A percentile compares a stretch with the other conserved stretches of the same genome.
These are phyloP conservation scores for Bolinopsis microptera DNA, from an alignment of 37 sponge, comb jelly and placozoan species.

Conservation along the genomic window DNA sequence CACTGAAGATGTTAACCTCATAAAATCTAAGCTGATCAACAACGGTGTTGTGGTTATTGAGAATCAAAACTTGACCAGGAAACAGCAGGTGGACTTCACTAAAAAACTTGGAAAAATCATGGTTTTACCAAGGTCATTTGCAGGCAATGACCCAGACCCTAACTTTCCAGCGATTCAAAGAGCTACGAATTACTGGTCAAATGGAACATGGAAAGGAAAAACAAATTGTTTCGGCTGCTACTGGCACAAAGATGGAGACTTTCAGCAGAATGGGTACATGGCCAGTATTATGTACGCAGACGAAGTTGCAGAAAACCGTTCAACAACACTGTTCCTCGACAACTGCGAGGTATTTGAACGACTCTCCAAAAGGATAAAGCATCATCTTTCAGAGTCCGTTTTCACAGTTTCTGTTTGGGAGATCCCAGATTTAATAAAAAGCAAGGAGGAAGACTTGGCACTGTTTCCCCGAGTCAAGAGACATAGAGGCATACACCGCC, in stretches of 20 bases:
- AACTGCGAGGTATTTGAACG: not conserved
- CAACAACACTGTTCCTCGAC: not conserved
- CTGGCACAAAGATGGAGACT: not conserved
- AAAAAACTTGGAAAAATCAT: not conserved
- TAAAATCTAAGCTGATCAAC: not conserved
- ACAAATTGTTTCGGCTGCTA: not conserved
- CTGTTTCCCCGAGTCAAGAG: not conserved
- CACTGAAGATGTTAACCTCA: not conserved
- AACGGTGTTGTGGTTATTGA: not conserved
- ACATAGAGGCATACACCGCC: not conserved
- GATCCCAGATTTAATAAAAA: not conserved
- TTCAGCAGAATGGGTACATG: not conserved
- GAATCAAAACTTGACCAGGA: not conserved
- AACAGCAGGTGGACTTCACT: not conserved
- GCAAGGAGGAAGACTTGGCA: not conserved
- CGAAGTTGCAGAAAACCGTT: not conserved
- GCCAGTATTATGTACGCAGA: not conserved
- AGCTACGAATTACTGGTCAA: not conserved
- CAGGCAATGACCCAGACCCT: not conserved
- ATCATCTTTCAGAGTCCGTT: not conserved
- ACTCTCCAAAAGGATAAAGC: not conserved
- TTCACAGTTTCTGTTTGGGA: not conserved
- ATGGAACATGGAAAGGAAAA: not conserved
- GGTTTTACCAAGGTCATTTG: not conserved
- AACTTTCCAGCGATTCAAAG: not conserved